These are phyloP conservation scores for Caenorhabditis brenneri DNA, from an alignment of 1,140 invertebrate species.

Conservation along the genomic window DNA sequence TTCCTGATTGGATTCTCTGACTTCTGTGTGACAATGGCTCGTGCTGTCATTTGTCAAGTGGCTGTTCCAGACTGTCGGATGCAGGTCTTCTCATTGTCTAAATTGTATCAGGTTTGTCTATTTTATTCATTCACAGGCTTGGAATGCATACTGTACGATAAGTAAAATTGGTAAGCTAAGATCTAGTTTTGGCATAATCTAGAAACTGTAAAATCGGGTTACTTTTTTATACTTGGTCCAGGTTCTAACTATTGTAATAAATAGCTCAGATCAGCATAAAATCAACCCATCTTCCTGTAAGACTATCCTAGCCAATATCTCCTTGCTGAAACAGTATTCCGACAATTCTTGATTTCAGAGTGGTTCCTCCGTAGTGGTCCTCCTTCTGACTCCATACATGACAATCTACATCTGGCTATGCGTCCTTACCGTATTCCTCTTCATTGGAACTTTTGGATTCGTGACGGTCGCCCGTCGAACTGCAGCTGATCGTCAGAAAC, in stretches of 20 bases:
- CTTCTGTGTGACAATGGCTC: conserved; percentile 50
- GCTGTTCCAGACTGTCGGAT: conserved; percentile 48
- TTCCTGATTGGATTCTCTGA: conserved; percentile 47
- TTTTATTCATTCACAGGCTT: too few relatives aligned
- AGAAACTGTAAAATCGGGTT: too few relatives aligned
- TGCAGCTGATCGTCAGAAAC: conserved; percentile 7
- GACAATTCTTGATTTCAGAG: too few relatives aligned
- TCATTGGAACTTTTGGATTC: conserved; percentile 38
- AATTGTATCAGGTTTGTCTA: conserved; percentile 44
- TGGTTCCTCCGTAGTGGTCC: conserved; percentile 34
- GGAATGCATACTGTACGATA: too few relatives aligned
- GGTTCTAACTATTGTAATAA: too few relatives aligned
- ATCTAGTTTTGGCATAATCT: too few relatives aligned
- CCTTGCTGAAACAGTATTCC: too few relatives aligned
- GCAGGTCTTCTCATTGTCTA: conserved; percentile 44
- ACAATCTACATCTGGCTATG: conserved; percentile 37
- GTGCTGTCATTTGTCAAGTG: conserved; percentile 47
- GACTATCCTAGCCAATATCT: too few relatives aligned
- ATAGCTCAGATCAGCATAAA: too few relatives aligned
- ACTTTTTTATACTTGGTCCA: too few relatives aligned
- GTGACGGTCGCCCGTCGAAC: conserved; percentile 41
- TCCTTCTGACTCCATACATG: conserved; percentile 47
- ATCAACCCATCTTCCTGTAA: too few relatives aligned
- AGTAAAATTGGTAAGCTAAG: too few relatives aligned
- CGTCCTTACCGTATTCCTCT: conserved; percentile 42